A percentile compares a stretch with the other conserved stretches of the same genome.
Evolutionary conservation across 2,113 vertebrate species (phyloP).

Genomic region (Tauraco erythrolophus): DNA sequence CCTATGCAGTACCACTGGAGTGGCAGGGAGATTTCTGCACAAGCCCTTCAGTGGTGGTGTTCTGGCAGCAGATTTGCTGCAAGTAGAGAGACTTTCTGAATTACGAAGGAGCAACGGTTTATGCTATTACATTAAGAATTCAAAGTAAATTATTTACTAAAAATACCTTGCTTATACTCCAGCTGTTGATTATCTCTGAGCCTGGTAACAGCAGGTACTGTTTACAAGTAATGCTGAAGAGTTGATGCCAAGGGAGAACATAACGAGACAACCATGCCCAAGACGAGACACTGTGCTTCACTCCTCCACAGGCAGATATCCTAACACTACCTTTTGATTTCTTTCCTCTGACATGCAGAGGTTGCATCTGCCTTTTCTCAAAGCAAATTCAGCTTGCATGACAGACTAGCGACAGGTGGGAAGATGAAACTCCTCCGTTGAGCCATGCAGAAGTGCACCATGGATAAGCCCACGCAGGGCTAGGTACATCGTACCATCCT

Average conservation of each 20-base stretch:
- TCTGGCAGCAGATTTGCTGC: conserved; percentile 14
- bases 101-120: conserved; percentile 11
- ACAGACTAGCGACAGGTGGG: not conserved
- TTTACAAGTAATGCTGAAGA: conserved; percentile 38
- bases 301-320: not conserved
- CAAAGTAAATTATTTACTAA: conserved; percentile 44
- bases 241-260: not conserved
- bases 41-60: not conserved
- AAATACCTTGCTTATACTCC: conserved; percentile 7
- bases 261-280: not conserved
- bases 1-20: not conserved
- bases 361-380: not conserved
- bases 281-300: not conserved
- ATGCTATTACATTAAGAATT: conserved; percentile 18
- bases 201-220: conserved; percentile 48
- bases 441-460: not conserved
- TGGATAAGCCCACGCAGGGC: rapidly evolving
- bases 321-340: not conserved
- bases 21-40: not conserved
- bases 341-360: not conserved
- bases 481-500: not conserved
- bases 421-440: not conserved
- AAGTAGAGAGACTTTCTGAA: conserved; percentile 9
- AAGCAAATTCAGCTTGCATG: not conserved
- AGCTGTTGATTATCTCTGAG: not conserved